A percentile compares a stretch with the other conserved stretches of the same genome.
These are phyloP conservation scores for Zosterops pallidus DNA, from an alignment of 2,113 vertebrate genomes.

Conservation along the genomic window DNA sequence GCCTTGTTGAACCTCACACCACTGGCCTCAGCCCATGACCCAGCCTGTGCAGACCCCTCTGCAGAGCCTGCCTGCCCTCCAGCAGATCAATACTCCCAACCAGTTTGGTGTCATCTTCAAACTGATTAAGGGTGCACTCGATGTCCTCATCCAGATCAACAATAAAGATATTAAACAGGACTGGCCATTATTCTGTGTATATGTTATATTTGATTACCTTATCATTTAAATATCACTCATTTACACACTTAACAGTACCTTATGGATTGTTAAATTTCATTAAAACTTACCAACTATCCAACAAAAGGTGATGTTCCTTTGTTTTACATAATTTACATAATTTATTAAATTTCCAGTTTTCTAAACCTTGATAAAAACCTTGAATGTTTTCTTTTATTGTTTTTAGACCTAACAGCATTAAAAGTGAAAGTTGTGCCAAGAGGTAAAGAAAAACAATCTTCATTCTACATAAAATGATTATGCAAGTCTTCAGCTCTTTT, in stretches of 20 bases:
- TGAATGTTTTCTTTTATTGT: background rate
- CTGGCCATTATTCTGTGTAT: background rate
- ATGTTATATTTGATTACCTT: background rate
- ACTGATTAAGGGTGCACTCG: fast-evolving
- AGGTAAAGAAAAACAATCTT: background rate
- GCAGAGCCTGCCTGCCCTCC: too few relatives aligned
- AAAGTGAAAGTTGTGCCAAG: background rate
- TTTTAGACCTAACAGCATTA: background rate
- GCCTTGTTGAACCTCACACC: background rate
- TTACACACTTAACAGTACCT: background rate
- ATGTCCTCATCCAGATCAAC: background rate
- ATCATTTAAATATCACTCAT: background rate
- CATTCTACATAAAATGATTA: background rate
- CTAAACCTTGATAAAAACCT: background rate
- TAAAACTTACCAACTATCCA: background rate
- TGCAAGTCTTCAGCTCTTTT: background rate
- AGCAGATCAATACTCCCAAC: background rate
- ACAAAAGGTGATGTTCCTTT: background rate
- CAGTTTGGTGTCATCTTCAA: background rate
- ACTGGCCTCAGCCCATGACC: fast-evolving
- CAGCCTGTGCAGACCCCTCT: background rate
- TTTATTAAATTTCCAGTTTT: background rate
- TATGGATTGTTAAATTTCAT: background rate
- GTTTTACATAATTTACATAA: background rate
- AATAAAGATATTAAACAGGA: background rate